Conservation (phyloP, 2,797 vertebrate species). For the Toxotes lorentzi region DNA sequence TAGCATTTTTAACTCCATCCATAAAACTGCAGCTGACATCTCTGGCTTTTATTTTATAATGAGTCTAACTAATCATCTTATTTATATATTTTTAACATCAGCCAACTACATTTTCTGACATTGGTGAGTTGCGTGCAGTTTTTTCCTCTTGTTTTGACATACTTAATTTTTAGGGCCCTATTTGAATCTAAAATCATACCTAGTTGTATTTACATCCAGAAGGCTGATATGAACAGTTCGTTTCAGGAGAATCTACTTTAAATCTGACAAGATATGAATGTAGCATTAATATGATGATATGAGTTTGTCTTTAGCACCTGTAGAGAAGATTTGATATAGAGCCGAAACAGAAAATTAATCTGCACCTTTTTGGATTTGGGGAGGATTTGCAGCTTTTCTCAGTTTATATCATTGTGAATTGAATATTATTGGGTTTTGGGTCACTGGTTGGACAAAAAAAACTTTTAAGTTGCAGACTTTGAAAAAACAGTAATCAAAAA, state of each 20-base stretch:
- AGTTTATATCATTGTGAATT: not conserved
- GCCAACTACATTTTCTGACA: not conserved
- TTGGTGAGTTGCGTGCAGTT: not conserved
- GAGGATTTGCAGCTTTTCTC: not conserved
- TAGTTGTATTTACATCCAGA: not conserved
- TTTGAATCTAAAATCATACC: not conserved
- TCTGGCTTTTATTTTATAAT: not conserved
- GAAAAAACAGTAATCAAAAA: not conserved
- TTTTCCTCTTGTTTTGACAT: not conserved
- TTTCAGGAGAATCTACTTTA: not conserved
- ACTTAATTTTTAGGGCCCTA: not conserved
- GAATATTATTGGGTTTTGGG: not conserved
- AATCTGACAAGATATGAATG: not conserved
- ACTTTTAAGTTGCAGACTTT: no score
- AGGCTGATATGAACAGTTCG: not conserved
- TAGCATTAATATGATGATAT: not conserved
- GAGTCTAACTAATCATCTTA: conserved; percentile 8
- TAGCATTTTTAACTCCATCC: conserved; percentile 36
- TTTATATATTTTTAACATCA: not conserved
- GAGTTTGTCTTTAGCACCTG: not conserved
- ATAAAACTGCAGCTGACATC: conserved; percentile 30
- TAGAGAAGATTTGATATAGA: conserved; percentile 6
- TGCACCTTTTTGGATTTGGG: not conserved
- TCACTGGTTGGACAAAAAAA: not conserved
- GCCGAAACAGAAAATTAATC: not conserved